A percentile compares a stretch with the other conserved stretches of the same genome.
Conservation (phyloP, 2,113 vertebrate species). For the Elephas maximus region DNA sequence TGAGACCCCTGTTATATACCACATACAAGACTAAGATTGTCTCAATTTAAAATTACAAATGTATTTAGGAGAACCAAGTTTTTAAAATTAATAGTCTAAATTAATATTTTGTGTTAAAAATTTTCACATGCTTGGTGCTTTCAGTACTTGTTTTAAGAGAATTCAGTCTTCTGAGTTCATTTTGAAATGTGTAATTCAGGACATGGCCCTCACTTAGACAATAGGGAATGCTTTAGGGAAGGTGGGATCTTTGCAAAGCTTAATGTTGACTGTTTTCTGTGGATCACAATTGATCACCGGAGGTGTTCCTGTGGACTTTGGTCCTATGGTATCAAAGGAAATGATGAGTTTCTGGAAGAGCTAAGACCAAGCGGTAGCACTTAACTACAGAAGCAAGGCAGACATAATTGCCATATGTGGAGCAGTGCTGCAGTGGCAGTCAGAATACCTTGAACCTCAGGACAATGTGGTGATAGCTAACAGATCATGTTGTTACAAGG, state of each 20-base stretch:
- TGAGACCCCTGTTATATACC: too few relatives aligned
- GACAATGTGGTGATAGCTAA: too few relatives aligned
- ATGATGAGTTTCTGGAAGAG: not conserved
- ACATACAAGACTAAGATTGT: not conserved
- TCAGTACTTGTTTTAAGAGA: not conserved
- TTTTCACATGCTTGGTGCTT: not conserved
- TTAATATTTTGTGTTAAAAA: not conserved
- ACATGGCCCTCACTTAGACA: not conserved
- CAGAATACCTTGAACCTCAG: not conserved
- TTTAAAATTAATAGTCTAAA: not conserved
- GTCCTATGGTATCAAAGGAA: not conserved
- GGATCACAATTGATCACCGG: not conserved
- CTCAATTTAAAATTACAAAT: not conserved
- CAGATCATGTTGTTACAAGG: too few relatives aligned
- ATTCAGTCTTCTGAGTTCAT: not conserved
- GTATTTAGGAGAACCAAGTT: not conserved
- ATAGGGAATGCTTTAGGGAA: not conserved
- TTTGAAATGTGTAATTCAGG: not conserved
- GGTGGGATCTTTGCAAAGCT: not conserved
- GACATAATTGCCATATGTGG: too few relatives aligned
- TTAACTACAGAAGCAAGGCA: not conserved
- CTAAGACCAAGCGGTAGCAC: not conserved
- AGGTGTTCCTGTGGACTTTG: not conserved
- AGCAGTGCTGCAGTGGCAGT: not conserved
- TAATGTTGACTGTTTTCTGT: not conserved